A percentile compares a stretch with the other conserved stretches of the same genome.
Conservation (phyloP, 92 coral and sea anemone species). For the Galaxea fascicularis region DNA sequence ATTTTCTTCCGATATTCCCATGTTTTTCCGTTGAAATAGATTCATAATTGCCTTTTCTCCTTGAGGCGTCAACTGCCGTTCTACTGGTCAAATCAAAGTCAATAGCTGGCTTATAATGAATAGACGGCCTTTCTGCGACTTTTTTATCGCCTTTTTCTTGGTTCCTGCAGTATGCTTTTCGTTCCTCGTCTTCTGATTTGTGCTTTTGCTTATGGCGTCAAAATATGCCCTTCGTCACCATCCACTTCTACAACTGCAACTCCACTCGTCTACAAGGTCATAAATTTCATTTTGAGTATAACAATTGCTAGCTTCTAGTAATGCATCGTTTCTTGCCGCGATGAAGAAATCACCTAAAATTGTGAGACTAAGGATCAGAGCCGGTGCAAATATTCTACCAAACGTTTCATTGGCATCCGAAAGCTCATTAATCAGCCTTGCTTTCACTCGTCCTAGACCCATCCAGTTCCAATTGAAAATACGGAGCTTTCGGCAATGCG, state of each 20-base stretch:
- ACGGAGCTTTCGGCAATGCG: conserved; percentile 31
- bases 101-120: background rate
- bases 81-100: background rate
- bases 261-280: background rate
- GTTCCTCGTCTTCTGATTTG: too few species aligned
- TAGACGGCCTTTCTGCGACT: background rate
- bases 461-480: conserved; percentile 46
- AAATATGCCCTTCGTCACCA: background rate
- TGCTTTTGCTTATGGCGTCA: background rate
- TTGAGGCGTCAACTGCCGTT: too few species aligned
- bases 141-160: background rate
- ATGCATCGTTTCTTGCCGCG: conserved; percentile 56
- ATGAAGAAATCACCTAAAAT: conserved; percentile 60
- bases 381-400: background rate
- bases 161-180: too few species aligned
- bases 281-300: background rate
- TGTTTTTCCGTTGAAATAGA: too few species aligned
- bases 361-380: conserved; percentile 38
- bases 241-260: background rate
- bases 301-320: background rate
- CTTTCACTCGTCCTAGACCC: conserved; percentile 31
- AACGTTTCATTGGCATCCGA: background rate
- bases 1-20: background rate
- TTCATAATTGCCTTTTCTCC: background rate
- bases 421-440: conserved; percentile 8